Base-by-base conservation (phyloP, 2,113 vertebrate genomes). In the Copsychus sechellarum region DNA sequence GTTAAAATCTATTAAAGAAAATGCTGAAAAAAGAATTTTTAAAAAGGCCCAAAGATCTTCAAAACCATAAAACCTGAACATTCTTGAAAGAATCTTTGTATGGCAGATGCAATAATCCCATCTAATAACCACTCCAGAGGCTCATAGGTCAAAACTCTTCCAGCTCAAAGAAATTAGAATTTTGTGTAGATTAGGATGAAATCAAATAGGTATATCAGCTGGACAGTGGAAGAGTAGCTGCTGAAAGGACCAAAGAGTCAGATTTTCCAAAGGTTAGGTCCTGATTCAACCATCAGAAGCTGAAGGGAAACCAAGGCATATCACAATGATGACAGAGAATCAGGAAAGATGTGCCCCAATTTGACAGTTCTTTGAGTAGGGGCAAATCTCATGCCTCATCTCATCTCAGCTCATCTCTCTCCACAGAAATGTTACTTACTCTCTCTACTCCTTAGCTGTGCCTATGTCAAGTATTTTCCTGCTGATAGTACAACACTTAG, bases 111-210 rank as follows among this genome's bases (percentile, higher is more conserved):
- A 48, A 57, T 93, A 95, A 96, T 92, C 71, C 56, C 58, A 18
- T 69, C 31, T 62, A 90, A 83, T 79, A 83, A 92, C 64, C 48
- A 62, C 48, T 79, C 43, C 76, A 81, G 80, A 88, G 45, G 51
- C 77, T 94, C 73, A 51, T 70, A 72, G 81, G 86, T 83, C 61
- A 71, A 71, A 81, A 90, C 20, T 79, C 67, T 81, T 64, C 33
- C 69, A 91, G 40, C 4, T 6, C n/a, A 65, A 43, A 70, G 78
- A 95, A 95, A 93, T 87, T 20, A 1, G 34, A 91, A 91, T 78
- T 96, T 89, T 43, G 8, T 66, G 54, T 53, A 58, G 62, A 83
- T 93, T 95, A 80, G 64, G 81, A 70, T 91, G 79, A 94, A 96
- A 95, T 81, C 64, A 79, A 88, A 85, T 76, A 51, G 10, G 19